Percentiles rank a stretch among this genome's conserved stretches.
These are phyloP conservation scores for Platysternon megacephalum DNA, from an alignment of 2,113 vertebrate species.

Conservation along the genomic window DNA sequence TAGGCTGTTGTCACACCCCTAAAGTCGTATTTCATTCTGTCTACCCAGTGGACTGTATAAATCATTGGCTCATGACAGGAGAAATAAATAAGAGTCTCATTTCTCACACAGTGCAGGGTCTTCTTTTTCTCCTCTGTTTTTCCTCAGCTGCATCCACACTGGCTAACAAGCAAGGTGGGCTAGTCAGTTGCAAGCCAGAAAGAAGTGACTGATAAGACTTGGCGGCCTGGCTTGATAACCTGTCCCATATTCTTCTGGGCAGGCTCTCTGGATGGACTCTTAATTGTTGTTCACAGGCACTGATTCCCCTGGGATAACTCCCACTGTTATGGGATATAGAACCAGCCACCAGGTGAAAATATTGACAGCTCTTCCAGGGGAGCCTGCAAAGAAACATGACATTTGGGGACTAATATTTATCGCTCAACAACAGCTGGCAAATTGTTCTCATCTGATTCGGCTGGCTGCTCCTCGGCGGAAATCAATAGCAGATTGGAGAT, in stretches of 20 bases:
- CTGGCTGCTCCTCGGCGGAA: slow-evolving; percentile 12
- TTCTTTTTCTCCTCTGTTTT: slow-evolving; percentile 5
- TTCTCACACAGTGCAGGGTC: neutral
- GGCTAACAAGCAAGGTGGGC: neutral
- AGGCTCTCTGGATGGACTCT: neutral
- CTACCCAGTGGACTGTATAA: slow-evolving; percentile 8
- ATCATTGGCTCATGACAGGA: slow-evolving; percentile 1
- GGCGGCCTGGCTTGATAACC: neutral
- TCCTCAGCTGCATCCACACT: neutral
- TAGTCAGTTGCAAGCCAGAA: neutral
- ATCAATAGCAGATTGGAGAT: slow-evolving; percentile 47
- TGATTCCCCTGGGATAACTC: neutral
- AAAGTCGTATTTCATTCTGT: slow-evolving; percentile 30
- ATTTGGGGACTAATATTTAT: slow-evolving; percentile 55
- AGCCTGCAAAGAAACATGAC: slow-evolving; percentile 30
- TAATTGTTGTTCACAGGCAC: slow-evolving; percentile 3
- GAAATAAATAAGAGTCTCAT: neutral
- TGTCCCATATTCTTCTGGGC: neutral
- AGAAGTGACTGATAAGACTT: neutral
- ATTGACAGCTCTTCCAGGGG: slow-evolving; percentile 20
- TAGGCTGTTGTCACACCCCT: slow-evolving; percentile 23
- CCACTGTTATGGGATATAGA: neutral
- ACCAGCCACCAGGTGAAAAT: slow-evolving; percentile 13
- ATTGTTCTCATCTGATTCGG: slow-evolving; percentile 52
- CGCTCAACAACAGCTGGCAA: slow-evolving; percentile 47